Conservation (phyloP, 2,888 invertebrate species). For the Scaptomyza polygonia region DNA sequence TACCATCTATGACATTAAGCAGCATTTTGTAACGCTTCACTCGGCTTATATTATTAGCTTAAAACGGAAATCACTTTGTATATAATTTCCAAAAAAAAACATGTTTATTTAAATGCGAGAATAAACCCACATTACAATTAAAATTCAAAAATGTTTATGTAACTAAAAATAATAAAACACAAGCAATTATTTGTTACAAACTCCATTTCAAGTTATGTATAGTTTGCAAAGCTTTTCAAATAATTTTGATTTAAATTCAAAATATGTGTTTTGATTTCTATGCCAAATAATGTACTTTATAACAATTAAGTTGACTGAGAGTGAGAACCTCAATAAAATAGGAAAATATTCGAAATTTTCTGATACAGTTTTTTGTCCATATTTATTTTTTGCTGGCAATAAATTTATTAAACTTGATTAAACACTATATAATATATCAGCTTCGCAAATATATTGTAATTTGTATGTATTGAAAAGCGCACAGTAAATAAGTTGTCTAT, state of each 20-base stretch:
- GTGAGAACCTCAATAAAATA: constrained; percentile 18
- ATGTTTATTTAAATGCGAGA: constrained; percentile 17
- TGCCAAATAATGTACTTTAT: constrained; percentile 33
- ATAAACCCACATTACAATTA: constrained; percentile 18
- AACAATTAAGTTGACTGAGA: constrained; percentile 31
- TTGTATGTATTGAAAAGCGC: constrained; percentile 15
- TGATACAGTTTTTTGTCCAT: constrained; percentile 8
- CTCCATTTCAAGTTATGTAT: constrained; percentile 18
- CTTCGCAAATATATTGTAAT: constrained; percentile 13
- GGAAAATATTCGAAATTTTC: constrained; percentile 4
- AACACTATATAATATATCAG: constrained; percentile 5
- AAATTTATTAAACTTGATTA: constrained; percentile 3
- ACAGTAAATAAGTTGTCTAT: constrained; percentile 8
- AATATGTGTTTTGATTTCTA: constrained; percentile 11
- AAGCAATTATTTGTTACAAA: constrained; percentile 25
- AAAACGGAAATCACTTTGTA: constrained; percentile 41
- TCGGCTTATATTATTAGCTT: constrained; percentile 38
- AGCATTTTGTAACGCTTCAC: too few relatives aligned
- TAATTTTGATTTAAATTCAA: constrained; percentile 19
- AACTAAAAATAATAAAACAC: constrained; percentile 30
- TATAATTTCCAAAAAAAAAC: constrained; percentile 24
- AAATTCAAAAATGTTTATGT: constrained; percentile 22
- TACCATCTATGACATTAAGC: too few relatives aligned
- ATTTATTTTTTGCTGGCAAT: constrained; percentile 5
- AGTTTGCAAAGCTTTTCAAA: constrained; percentile 39